Evolutionary conservation across 37 sponge, comb jelly and placozoan genomes (phyloP).

Genomic region (Cladorhizidae sp.): DNA sequence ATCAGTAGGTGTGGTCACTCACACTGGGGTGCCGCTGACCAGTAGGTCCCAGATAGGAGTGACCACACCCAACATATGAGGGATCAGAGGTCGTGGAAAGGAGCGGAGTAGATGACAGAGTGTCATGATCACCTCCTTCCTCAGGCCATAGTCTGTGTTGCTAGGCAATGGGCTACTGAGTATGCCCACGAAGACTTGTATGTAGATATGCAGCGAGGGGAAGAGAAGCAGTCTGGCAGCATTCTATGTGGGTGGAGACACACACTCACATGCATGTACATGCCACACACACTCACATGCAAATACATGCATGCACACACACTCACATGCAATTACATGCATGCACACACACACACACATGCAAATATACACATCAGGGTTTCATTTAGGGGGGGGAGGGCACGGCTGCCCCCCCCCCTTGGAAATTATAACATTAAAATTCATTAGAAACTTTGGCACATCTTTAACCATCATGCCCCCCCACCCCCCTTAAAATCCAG

Average conservation of each 20-base stretch:
- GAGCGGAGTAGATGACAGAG: constrained; percentile 44
- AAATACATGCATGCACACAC: too few species aligned
- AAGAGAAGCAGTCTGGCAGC: constrained; percentile 24
- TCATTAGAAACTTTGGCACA: too few species aligned
- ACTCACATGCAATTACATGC: too few species aligned
- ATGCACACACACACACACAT: too few species aligned
- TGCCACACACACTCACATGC: too few species aligned
- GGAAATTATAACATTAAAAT: too few species aligned
- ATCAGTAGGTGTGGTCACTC: neutral
- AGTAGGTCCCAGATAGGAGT: constrained; percentile 70
- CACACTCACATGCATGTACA: too few species aligned
- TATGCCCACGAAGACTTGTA: constrained; percentile 43
- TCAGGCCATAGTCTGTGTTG: constrained; percentile 49
- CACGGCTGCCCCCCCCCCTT: too few species aligned
- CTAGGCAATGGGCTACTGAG: constrained; percentile 14
- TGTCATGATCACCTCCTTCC: constrained; percentile 59
- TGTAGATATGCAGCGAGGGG: constrained; percentile 29
- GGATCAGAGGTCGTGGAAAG: constrained; percentile 49
- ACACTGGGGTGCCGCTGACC: constrained; percentile 25
- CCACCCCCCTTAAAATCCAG: too few species aligned
- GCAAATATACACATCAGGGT: too few species aligned
- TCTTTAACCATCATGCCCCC: too few species aligned
- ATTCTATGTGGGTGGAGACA: neutral
- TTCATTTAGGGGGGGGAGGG: too few species aligned
- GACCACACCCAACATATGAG: constrained; percentile 33